A percentile compares a stretch with the other conserved stretches of the same genome.
Evolutionary conservation across 2,888 invertebrate genomes (phyloP).

Genomic region (Apamea monoglypha): DNA sequence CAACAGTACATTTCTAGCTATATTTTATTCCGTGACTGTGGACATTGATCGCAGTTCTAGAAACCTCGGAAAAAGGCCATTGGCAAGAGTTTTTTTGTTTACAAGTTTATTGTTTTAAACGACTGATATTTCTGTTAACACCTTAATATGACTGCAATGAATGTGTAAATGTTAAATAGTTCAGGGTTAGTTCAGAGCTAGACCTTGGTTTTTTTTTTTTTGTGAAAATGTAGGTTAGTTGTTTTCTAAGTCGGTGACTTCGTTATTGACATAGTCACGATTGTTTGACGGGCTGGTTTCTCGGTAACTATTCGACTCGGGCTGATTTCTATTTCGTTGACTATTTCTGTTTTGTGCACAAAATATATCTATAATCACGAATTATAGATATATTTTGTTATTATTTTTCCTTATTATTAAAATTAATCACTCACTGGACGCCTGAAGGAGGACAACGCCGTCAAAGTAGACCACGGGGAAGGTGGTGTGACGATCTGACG

Average conservation of each 20-base stretch:
- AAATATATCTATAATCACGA: too few species aligned
- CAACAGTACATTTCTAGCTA: constrained; percentile 1
- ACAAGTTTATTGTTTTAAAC: constrained; percentile 3
- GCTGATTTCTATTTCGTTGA: too few species aligned
- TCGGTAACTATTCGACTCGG: too few species aligned
- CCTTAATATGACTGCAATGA: background rate
- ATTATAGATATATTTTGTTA: too few species aligned
- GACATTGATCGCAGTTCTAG: constrained; percentile 29
- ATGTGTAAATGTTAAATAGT: background rate
- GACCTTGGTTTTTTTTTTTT: background rate
- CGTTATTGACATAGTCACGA: background rate
- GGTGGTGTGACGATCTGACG: too few species aligned
- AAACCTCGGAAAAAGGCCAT: constrained; percentile 25
- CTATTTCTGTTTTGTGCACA: too few species aligned
- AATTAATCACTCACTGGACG: too few species aligned
- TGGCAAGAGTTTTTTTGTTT: background rate
- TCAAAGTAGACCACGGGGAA: too few species aligned
- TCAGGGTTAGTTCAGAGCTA: constrained; percentile 9
- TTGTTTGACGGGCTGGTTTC: background rate
- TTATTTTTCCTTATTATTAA: too few species aligned
- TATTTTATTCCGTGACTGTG: constrained; percentile 40
- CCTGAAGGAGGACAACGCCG: too few species aligned
- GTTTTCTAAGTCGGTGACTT: background rate
- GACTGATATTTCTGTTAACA: constrained; percentile 25
- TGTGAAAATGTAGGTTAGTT: background rate